These are phyloP conservation scores for Amblyteles armatorius DNA, from an alignment of 2,888 invertebrate genomes.

Conservation along the genomic window DNA sequence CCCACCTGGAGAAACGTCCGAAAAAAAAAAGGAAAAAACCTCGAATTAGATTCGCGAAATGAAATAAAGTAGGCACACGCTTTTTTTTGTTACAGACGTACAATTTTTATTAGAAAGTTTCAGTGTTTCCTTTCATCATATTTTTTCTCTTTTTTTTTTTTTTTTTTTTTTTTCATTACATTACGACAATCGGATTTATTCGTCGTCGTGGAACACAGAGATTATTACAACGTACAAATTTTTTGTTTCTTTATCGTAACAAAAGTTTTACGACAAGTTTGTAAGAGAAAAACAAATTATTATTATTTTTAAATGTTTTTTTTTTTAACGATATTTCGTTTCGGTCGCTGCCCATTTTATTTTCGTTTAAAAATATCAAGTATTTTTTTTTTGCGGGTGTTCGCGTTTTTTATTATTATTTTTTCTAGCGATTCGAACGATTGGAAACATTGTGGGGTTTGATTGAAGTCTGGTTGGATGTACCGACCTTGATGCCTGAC, in stretches of 20 bases:
- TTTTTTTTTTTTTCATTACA: constrained; percentile 49
- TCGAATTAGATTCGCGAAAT: constrained; percentile 62
- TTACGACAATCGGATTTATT: constrained; percentile 40
- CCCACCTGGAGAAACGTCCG: constrained; percentile 77
- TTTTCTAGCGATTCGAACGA: constrained; percentile 70
- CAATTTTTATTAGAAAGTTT: constrained; percentile 79
- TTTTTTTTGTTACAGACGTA: constrained; percentile 75
- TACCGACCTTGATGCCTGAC: constrained; percentile 82
- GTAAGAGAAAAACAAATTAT: neutral
- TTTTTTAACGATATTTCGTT: neutral
- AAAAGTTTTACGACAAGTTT: constrained; percentile 20
- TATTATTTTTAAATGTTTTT: neutral
- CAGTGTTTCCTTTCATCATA: neutral
- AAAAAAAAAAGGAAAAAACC: constrained; percentile 72
- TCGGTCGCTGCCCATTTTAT: neutral
- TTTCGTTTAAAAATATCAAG: neutral
- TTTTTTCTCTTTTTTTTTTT: constrained; percentile 1
- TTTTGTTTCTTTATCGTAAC: constrained; percentile 27
- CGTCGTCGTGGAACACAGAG: constrained; percentile 45
- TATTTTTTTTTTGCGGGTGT: neutral
- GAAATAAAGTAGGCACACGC: constrained; percentile 73
- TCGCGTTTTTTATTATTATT: neutral
- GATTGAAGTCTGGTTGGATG: constrained; percentile 74
- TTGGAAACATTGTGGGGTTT: constrained; percentile 60
- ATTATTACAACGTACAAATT: constrained; percentile 51